phyloP scores from a whole-genome alignment of 2,797 vertebrate genomes.

The Myotis daubentonii region DNA sequence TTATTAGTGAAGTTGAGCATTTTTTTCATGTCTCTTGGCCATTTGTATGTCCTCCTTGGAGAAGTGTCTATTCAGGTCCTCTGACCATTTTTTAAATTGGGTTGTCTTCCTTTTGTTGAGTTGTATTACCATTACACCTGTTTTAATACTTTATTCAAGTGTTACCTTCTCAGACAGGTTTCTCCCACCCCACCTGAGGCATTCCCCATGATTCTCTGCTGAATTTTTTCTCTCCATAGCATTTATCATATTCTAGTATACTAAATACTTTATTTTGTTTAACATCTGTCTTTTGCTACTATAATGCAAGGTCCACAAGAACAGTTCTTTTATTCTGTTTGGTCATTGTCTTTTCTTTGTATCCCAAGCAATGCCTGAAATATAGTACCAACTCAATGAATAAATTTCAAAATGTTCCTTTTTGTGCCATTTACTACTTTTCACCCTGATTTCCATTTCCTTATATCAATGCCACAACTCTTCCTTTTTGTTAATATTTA shows the following conservation, averaged over 20 bases:
- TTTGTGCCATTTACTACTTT: neutral
- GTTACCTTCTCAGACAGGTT: neutral
- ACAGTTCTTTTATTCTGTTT: neutral
- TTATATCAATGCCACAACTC: neutral
- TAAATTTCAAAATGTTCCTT: neutral
- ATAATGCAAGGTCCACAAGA: neutral
- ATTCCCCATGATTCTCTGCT: neutral
- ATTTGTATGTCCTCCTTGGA: too few relatives aligned
- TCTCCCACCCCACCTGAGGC: too few relatives aligned
- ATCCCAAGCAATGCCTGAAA: neutral
- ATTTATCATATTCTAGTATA: neutral
- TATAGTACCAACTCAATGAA: neutral
- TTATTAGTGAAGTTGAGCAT: too few relatives aligned
- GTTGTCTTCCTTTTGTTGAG: too few relatives aligned
- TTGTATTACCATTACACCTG: neutral
- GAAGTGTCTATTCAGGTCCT: too few relatives aligned
- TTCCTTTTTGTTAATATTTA: slow-evolving; percentile 14
- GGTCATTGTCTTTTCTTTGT: neutral
- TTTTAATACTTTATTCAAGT: neutral
- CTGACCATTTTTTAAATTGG: too few relatives aligned
- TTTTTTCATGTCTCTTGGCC: too few relatives aligned
- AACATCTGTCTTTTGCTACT: neutral
- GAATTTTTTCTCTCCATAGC: neutral
- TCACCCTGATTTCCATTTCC: neutral
- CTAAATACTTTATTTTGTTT: neutral